Evolutionary conservation across 92 coral and sea anemone species (phyloP).

Genomic region (Parazoanthus swiftii): DNA sequence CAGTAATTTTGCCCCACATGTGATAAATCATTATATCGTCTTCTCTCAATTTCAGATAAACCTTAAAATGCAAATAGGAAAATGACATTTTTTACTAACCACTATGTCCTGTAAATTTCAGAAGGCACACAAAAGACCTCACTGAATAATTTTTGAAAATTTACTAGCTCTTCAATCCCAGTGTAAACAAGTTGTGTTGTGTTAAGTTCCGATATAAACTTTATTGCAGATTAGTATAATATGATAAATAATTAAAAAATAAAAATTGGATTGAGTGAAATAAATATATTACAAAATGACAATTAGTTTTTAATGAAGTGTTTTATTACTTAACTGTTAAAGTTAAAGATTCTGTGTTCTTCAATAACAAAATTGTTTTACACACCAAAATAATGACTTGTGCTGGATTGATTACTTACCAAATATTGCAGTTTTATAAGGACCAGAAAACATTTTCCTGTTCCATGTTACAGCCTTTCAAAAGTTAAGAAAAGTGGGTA

Average conservation of each 20-base stretch:
- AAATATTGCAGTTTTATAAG: constrained; percentile 28
- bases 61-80: constrained; percentile 42
- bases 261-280: no score
- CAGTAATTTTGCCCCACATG: no score
- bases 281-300: neutral
- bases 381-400: neutral
- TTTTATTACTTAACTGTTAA: neutral
- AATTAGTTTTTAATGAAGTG: neutral
- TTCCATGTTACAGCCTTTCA: constrained; percentile 7
- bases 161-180: no score
- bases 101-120: no score
- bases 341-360: neutral
- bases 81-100: neutral
- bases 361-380: no score
- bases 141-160: no score
- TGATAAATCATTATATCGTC: constrained; percentile 43
- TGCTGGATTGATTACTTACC: neutral
- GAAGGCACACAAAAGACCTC: no score
- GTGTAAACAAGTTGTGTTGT: no score
- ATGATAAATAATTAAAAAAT: no score
- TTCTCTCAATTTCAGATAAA: constrained; percentile 58
- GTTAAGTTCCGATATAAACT: no score
- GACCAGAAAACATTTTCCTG: constrained; percentile 1
- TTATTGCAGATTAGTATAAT: no score
- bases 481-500: constrained; percentile 19